Evolutionary conservation across 2,113 vertebrate genomes (phyloP).

Genomic region (Heloderma charlesbogerti): DNA sequence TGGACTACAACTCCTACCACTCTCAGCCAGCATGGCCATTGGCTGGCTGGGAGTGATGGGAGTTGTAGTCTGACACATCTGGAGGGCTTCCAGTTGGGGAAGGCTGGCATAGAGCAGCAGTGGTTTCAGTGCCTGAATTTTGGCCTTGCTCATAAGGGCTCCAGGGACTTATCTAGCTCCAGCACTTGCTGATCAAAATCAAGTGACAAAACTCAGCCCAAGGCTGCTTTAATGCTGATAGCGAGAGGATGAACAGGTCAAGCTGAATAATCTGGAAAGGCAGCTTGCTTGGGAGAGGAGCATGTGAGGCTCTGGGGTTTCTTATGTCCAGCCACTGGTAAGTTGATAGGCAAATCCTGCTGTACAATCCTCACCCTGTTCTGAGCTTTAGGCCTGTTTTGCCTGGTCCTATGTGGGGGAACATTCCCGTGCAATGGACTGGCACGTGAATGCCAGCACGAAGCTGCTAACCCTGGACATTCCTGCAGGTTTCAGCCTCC

Average conservation of each 20-base stretch:
- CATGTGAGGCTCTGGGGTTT: neutral
- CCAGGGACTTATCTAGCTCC: neutral
- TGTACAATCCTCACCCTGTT: neutral
- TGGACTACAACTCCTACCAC: no score
- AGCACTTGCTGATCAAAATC: neutral
- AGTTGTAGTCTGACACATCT: no score
- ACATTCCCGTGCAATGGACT: neutral
- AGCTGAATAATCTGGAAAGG: neutral
- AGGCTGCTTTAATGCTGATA: neutral
- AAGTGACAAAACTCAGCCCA: neutral
- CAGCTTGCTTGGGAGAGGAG: neutral
- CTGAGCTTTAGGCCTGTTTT: fast-evolving
- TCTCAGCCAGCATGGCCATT: no score
- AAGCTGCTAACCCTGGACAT: neutral
- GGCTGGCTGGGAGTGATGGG: no score
- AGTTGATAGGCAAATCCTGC: neutral
- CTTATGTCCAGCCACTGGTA: neutral
- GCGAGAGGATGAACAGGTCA: neutral
- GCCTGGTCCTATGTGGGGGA: neutral
- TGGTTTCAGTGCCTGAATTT: neutral
- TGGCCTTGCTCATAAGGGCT: neutral
- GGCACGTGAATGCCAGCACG: neutral
- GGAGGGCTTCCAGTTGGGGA: no score
- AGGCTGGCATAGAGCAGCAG: neutral
- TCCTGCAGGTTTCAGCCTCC: neutral